Evolutionary conservation across 2,797 vertebrate genomes (phyloP), one percentile per base, ranked within the genome.

Genomic region (Austrolebias charrua): DNA sequence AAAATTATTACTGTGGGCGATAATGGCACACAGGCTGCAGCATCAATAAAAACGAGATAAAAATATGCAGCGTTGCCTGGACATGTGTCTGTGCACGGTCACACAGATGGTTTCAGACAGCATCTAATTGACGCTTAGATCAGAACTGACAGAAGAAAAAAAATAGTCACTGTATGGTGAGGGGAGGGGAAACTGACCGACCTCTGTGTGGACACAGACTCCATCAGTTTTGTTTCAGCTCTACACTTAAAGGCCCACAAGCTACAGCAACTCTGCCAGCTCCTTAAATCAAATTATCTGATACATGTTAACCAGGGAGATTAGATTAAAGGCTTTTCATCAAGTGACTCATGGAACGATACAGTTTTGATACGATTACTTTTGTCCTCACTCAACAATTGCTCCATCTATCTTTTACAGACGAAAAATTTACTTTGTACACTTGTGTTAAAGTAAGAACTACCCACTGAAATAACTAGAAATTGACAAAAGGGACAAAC

Each of bases 311-410:
- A 85, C 80, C 65, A 78, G 51, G 58, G 54, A 70, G 76, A 86
- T 85, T 76, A 35, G 64, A 87, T 84, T 75, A 73, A 78, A 74
- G 49, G 31, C 63, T 72, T 81, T 86, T 86, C 61, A 82, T 89
- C 57, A 84, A 80, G 63, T 53, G 78, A 84, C 66, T 79, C 75
- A 57, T 71, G 75, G 79, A 86, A 85, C 35, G 13, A 75, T 63
- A 63, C 35, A 2, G 38, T 71, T 83, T 69, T 79, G 69, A 82
- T 85, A 70, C 14, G 29, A 79, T 79, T 76, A 76, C 60, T 60
- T 69, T 40, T 76, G 55, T 74, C 62, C 57, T 82, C 38, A 46
- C 60, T 60, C 66, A 68, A 75, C 67, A 69, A 47, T 54, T 4
- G 28, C 38, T 60, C 40, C 28, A 54, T 78, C 78, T 68, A 71